Conservation (phyloP, 2,797 vertebrate genomes). For the Cossypha niveicapilla region DNA sequence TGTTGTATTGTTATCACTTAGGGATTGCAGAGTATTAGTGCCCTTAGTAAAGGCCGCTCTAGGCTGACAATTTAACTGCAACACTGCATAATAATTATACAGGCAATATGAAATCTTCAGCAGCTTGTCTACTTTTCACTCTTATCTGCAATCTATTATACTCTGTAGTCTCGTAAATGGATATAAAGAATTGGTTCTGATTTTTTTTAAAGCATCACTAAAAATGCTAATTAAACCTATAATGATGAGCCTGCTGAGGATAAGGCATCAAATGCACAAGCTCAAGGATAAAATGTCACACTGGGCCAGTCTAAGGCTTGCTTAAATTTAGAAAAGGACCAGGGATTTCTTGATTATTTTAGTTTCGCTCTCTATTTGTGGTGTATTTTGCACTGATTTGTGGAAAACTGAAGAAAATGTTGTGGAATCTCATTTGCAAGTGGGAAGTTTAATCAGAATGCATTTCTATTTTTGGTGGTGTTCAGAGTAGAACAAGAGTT, state of each 20-base stretch:
- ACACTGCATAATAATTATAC: slow-evolving; percentile 3
- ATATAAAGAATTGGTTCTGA: slow-evolving; percentile 21
- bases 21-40: not conserved
- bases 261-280: not conserved
- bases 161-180: slow-evolving; percentile 33
- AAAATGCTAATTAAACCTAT: slow-evolving; percentile 45
- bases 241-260: slow-evolving; percentile 19
- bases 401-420: not conserved
- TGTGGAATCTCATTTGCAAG: not conserved
- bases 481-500: not conserved
- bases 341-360: not conserved
- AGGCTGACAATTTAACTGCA: slow-evolving; percentile 1
- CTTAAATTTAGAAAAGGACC: not conserved
- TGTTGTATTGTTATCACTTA: slow-evolving; percentile 7
- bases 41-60: not conserved
- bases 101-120: slow-evolving; percentile 40
- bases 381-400: not conserved
- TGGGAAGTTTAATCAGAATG: not conserved
- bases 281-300: slow-evolving; percentile 47
- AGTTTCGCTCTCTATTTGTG: not conserved
- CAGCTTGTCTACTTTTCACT: slow-evolving; percentile 34
- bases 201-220: slow-evolving; percentile 34
- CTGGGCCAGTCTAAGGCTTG: not conserved
- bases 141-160: slow-evolving; percentile 12
- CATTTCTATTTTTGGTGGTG: not conserved